These are phyloP conservation scores for Bubo bubo DNA, from an alignment of 2,113 vertebrate genomes.

Conservation along the genomic window DNA sequence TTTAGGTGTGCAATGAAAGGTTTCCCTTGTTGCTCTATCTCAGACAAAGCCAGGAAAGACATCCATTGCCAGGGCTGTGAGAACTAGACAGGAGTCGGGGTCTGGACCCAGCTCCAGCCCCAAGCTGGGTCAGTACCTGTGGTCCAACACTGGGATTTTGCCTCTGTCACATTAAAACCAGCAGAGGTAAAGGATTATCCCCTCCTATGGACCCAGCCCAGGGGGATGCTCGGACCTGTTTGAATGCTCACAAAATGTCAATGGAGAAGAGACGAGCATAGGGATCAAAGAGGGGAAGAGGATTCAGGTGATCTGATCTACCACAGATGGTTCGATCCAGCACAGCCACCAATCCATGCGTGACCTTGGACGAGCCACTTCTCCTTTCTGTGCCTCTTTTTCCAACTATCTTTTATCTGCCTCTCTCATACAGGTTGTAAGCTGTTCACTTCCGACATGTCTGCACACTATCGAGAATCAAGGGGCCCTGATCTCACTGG, in stretches of 20 bases:
- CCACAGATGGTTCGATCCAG: neutral
- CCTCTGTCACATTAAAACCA: neutral
- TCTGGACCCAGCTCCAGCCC: neutral
- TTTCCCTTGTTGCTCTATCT: neutral
- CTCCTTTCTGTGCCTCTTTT: slow-evolving; percentile 46
- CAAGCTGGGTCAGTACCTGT: neutral
- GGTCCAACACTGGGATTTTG: neutral
- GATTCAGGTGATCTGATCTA: neutral
- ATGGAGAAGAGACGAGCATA: accelerated
- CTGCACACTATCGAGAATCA: neutral
- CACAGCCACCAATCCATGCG: neutral
- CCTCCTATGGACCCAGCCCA: neutral
- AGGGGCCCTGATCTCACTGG: neutral
- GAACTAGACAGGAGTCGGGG: neutral
- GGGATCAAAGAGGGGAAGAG: neutral
- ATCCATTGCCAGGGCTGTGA: neutral
- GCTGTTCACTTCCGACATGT: slow-evolving; percentile 37
- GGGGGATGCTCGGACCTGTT: neutral
- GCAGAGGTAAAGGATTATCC: neutral
- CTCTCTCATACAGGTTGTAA: slow-evolving; percentile 25
- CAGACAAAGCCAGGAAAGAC: neutral
- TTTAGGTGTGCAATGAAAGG: neutral
- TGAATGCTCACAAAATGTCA: neutral
- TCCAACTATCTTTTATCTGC: slow-evolving; percentile 36
- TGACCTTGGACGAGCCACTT: slow-evolving; percentile 9